A percentile compares a stretch with the other conserved stretches of the same genome.
Evolutionary conservation across 2,113 vertebrate genomes (phyloP).

Genomic region (Galbula dea): DNA sequence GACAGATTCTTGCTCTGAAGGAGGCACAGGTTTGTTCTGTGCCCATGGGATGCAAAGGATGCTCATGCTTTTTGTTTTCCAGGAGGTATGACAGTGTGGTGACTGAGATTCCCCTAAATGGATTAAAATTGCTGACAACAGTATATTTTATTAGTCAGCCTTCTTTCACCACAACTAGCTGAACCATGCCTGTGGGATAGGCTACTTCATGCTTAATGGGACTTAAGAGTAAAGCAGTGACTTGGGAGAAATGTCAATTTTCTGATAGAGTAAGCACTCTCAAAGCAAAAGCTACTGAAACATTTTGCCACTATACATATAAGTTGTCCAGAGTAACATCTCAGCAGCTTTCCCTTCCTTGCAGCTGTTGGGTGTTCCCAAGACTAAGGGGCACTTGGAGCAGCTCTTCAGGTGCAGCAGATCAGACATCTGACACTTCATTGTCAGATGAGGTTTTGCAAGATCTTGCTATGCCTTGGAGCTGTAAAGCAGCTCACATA

Average conservation of each 20-base stretch:
- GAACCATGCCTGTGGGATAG: neutral
- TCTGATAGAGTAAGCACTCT: neutral
- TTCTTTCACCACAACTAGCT: neutral
- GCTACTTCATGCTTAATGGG: neutral
- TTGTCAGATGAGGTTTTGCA: neutral
- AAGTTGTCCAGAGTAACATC: fast-evolving
- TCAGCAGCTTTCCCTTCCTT: neutral
- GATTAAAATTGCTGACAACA: neutral
- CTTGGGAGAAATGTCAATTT: fast-evolving
- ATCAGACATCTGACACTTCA: fast-evolving
- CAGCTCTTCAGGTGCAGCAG: neutral
- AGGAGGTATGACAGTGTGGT: neutral
- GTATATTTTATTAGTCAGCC: neutral
- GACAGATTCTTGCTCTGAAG: neutral
- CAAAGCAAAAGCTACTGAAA: neutral
- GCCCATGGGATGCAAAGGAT: neutral
- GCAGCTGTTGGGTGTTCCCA: neutral
- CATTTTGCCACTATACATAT: fast-evolving
- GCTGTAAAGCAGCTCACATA: neutral
- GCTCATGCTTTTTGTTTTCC: neutral
- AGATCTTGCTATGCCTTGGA: neutral
- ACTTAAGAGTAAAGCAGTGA: neutral
- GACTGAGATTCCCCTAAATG: neutral
- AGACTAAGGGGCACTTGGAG: neutral
- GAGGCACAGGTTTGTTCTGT: neutral